These are phyloP conservation scores for Hiodon alosoides DNA, from an alignment of 2,113 vertebrate species.

Conservation along the genomic window DNA sequence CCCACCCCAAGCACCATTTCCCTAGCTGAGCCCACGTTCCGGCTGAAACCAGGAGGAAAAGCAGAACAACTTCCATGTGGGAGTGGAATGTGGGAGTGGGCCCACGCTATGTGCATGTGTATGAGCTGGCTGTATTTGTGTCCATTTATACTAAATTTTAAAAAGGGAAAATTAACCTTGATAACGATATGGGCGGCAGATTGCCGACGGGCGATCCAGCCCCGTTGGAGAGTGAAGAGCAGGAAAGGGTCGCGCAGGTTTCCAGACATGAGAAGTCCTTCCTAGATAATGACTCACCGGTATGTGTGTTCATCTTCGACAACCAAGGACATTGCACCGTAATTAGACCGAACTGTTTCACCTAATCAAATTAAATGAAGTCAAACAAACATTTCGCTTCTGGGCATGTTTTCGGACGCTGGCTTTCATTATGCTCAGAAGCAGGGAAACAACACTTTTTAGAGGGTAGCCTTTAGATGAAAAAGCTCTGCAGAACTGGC, in stretches of 20 bases:
- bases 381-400: background rate
- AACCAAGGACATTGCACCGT: background rate
- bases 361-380: too few species aligned
- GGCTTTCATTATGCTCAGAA: background rate
- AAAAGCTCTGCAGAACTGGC: too few species aligned
- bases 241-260: background rate
- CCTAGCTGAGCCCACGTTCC: too few species aligned
- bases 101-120: background rate
- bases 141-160: slow-evolving; percentile 10
- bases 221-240: background rate
- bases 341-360: background rate
- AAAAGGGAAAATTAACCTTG: slow-evolving; percentile 52
- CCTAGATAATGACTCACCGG: too few species aligned
- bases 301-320: too few species aligned
- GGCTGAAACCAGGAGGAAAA: too few species aligned
- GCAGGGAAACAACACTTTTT: too few species aligned
- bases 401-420: background rate
- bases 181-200: slow-evolving; percentile 61
- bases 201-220: slow-evolving; percentile 43
- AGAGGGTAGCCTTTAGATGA: too few species aligned
- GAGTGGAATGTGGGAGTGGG: slow-evolving; percentile 6
- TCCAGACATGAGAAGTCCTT: background rate
- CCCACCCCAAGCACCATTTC: background rate
- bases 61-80: too few species aligned
- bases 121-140: too few species aligned